Evolutionary conservation across 1,140 invertebrate species (phyloP).

Genomic region (Mycetomoellerius zeteki): DNA sequence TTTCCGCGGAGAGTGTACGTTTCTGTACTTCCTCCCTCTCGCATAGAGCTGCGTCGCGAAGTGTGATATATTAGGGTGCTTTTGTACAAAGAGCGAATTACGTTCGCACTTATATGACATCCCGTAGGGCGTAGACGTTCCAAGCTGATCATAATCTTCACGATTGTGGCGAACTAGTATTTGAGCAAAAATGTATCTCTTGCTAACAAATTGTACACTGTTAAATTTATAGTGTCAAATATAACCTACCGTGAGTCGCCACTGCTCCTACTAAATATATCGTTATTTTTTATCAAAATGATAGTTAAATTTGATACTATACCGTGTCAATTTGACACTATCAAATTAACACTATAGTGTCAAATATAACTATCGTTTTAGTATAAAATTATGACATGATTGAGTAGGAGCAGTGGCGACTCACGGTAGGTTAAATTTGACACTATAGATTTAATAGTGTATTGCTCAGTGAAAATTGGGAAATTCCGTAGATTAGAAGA

Average conservation of each 20-base stretch:
- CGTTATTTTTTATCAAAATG: too few relatives aligned
- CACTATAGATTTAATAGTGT: too few relatives aligned
- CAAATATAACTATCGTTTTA: too few relatives aligned
- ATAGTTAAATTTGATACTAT: too few relatives aligned
- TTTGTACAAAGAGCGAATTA: constrained; percentile 57
- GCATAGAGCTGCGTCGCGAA: constrained; percentile 32
- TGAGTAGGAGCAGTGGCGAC: too few relatives aligned
- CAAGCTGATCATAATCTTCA: constrained; percentile 26
- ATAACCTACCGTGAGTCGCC: too few relatives aligned
- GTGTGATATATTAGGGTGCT: constrained; percentile 50
- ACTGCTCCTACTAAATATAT: too few relatives aligned
- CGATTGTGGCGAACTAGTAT: not conserved
- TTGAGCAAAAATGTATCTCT: not conserved
- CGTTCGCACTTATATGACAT: constrained; percentile 34
- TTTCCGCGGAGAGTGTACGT: constrained; percentile 41
- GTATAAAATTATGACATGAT: too few relatives aligned
- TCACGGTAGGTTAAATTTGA: too few relatives aligned
- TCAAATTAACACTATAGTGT: too few relatives aligned
- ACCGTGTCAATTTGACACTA: too few relatives aligned
- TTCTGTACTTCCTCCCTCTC: constrained; percentile 55
- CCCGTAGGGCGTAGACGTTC: constrained; percentile 15
- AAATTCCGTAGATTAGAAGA: not conserved
- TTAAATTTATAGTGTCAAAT: too few relatives aligned
- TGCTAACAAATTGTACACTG: not conserved
- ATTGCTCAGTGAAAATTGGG: not conserved